Percentiles rank a stretch among this genome's conserved stretches.
These are phyloP conservation scores for Psilopsiagon aymara DNA, from an alignment of 2,113 vertebrate species.

Conservation along the genomic window DNA sequence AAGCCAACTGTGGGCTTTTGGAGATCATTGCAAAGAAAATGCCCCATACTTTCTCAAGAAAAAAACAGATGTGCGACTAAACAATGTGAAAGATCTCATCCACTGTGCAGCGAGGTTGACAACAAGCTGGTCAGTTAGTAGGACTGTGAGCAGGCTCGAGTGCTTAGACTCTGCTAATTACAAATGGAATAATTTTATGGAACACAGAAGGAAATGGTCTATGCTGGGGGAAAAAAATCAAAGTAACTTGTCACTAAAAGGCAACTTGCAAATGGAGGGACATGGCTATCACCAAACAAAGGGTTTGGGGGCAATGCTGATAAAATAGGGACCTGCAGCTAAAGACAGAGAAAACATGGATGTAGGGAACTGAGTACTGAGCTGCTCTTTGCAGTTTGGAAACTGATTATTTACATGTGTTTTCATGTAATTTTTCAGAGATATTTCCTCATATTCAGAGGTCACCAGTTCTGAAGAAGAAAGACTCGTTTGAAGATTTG, in stretches of 20 bases:
- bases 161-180: background rate
- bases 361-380: background rate
- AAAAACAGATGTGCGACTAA: background rate
- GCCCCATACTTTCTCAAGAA: background rate
- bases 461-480: slow-evolving; percentile 71
- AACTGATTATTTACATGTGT: background rate
- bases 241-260: background rate
- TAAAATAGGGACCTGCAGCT: background rate
- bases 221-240: background rate
- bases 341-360: background rate
- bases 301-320: background rate
- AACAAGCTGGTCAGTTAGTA: accelerated
- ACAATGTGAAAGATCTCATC: background rate
- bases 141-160: background rate
- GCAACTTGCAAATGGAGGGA: background rate
- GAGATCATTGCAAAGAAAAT: background rate
- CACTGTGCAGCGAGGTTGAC: background rate
- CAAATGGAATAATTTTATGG: background rate
- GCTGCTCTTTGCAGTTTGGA: background rate
- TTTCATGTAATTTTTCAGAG: slow-evolving; percentile 74
- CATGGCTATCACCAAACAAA: background rate
- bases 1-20: background rate
- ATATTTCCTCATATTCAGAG: slow-evolving; percentile 76
- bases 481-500: slow-evolving; percentile 71
- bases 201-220: background rate